Percentiles rank a stretch among this genome's conserved stretches.
phyloP scores from a whole-genome alignment of 2,888 invertebrate genomes.

The Ophion costatus region DNA sequence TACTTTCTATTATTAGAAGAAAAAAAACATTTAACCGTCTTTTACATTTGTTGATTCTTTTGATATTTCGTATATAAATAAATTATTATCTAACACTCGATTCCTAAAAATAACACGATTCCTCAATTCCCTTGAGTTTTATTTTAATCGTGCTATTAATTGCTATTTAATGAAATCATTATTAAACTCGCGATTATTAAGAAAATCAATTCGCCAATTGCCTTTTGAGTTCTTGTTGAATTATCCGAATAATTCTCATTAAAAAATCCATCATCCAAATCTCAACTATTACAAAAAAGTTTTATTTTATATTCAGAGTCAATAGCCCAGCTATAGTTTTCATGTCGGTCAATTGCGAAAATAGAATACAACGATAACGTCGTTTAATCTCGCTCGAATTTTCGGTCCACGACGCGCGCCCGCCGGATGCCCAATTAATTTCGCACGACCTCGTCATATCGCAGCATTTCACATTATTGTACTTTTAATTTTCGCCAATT shows the following conservation, averaged over 20 bases:
- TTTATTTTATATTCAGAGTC: neutral
- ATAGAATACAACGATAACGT: neutral
- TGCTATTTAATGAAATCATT: neutral
- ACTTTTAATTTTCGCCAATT: slow-evolving; percentile 12
- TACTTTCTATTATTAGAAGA: neutral
- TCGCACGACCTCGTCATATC: neutral
- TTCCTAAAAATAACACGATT: neutral
- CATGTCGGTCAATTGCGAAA: neutral
- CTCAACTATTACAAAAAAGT: neutral
- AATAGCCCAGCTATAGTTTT: neutral
- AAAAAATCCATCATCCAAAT: neutral
- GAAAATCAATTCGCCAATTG: too few relatives aligned
- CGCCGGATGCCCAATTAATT: slow-evolving; percentile 7
- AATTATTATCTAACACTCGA: neutral
- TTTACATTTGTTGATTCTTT: neutral
- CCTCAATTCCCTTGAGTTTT: neutral
- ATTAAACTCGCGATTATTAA: neutral
- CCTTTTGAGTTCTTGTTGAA: too few relatives aligned
- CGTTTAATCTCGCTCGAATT: neutral
- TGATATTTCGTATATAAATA: neutral
- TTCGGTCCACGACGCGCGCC: neutral
- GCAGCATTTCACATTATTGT: neutral
- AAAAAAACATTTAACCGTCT: neutral
- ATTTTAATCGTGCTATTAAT: neutral
- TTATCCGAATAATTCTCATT: neutral